Evolutionary conservation across 2,888 invertebrate species (phyloP).

Genomic region (Tricholauxania praeusta): DNA sequence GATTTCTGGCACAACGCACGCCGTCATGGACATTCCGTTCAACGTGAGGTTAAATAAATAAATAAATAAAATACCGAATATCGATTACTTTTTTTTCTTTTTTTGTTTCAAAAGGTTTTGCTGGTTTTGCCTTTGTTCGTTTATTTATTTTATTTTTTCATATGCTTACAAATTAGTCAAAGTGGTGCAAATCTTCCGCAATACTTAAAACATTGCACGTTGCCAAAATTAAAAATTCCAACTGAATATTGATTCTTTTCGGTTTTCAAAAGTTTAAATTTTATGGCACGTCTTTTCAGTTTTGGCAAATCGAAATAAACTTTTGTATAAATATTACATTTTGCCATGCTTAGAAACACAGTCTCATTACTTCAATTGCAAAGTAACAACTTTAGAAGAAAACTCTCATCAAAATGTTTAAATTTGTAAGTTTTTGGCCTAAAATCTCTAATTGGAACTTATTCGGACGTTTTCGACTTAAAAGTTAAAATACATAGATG

Average conservation of each 20-base stretch:
- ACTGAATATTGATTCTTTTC: background rate
- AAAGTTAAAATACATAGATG: background rate
- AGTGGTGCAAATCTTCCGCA: conserved; percentile 9
- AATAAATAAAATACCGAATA: conserved; percentile 5
- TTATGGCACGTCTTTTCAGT: too few relatives aligned
- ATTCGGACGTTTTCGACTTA: background rate
- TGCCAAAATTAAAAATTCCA: conserved; percentile 15
- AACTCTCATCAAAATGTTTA: conserved; percentile 44
- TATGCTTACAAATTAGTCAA: background rate
- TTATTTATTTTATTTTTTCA: background rate
- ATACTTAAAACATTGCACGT: conserved; percentile 14
- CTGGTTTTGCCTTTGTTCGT: background rate
- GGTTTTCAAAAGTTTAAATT: too few relatives aligned
- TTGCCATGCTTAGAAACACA: background rate
- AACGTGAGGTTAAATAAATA: conserved; percentile 1
- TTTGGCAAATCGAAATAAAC: too few relatives aligned
- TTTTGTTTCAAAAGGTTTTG: background rate
- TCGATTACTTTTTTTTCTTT: conserved; percentile 6
- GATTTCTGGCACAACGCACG: conserved; percentile 20
- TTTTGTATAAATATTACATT: conserved; percentile 8
- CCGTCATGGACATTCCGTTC: background rate
- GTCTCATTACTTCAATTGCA: too few relatives aligned
- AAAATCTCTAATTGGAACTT: background rate
- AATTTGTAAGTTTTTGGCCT: conserved; percentile 45
- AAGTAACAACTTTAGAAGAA: background rate